Conservation (phyloP, 1,140 invertebrate genomes). For the Cydia amplana region DNA sequence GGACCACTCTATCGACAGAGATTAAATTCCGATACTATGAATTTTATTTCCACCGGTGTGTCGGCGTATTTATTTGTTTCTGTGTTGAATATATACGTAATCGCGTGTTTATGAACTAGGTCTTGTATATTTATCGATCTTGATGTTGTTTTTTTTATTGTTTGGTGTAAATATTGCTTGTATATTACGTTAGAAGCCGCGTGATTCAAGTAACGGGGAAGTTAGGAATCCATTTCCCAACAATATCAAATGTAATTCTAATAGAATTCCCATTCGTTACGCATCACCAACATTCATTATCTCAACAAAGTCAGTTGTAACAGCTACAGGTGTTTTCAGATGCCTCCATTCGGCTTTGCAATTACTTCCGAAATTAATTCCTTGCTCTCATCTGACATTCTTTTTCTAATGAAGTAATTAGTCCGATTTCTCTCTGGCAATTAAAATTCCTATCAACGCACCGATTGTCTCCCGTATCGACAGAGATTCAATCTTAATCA, state of each 20-base stretch:
- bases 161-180: neutral
- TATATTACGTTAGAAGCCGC: neutral
- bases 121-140: slow-evolving; percentile 50
- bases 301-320: slow-evolving; percentile 23
- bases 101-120: slow-evolving; percentile 48
- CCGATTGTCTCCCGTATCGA: slow-evolving; percentile 38
- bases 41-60: neutral
- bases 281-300: slow-evolving; percentile 3
- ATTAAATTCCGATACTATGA: slow-evolving; percentile 1
- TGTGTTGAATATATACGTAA: slow-evolving; percentile 42
- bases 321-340: slow-evolving; percentile 4
- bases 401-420: slow-evolving; percentile 20
- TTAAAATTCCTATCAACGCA: slow-evolving; percentile 50
- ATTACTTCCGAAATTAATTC: slow-evolving; percentile 12
- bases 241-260: too few relatives aligned
- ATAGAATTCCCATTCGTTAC: too few relatives aligned
- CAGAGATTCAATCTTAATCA: slow-evolving; percentile 10
- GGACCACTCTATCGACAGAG: slow-evolving; percentile 36
- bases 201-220: neutral
- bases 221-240: too few relatives aligned
- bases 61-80: slow-evolving; percentile 25
- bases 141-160: slow-evolving; percentile 38
- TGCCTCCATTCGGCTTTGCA: neutral
- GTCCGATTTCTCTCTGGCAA: slow-evolving; percentile 38
- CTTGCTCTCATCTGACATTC: neutral